phyloP scores from a whole-genome alignment of 2,113 vertebrate genomes.

The Ptyas mucosa region DNA sequence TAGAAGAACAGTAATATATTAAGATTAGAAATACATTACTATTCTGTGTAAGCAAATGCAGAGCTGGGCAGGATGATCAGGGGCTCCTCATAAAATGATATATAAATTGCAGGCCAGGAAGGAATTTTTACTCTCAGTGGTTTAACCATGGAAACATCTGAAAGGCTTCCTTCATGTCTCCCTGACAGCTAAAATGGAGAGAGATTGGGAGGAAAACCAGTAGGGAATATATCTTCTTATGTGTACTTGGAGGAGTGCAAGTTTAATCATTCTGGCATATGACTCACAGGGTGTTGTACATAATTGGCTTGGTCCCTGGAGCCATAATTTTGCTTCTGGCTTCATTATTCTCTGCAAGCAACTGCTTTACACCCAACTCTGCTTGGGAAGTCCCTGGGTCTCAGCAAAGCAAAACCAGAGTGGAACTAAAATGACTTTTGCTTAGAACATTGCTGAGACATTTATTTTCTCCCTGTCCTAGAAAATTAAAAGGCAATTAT shows the following conservation, averaged over 20 bases:
- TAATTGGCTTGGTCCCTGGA: neutral
- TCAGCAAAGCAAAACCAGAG: neutral
- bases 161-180: neutral
- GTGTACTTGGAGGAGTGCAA: neutral
- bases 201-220: neutral
- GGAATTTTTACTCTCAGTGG: neutral
- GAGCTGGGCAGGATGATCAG: neutral
- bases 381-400: neutral
- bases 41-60: neutral
- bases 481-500: neutral
- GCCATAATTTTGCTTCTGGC: neutral
- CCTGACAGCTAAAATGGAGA: neutral
- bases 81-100: neutral
- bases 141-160: neutral
- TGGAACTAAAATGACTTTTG: neutral
- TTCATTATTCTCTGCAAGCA: neutral
- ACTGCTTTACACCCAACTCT: neutral
- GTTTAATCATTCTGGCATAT: neutral
- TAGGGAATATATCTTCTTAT: neutral
- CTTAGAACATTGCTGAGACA: neutral
- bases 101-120: neutral
- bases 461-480: neutral
- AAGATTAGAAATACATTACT: neutral
- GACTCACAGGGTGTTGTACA: neutral
- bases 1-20: neutral